Evolutionary conservation across 92 coral and sea anemone genomes (phyloP), one percentile per base, ranked within the genome.

Genomic region (Palythoa caribaeorum): DNA sequence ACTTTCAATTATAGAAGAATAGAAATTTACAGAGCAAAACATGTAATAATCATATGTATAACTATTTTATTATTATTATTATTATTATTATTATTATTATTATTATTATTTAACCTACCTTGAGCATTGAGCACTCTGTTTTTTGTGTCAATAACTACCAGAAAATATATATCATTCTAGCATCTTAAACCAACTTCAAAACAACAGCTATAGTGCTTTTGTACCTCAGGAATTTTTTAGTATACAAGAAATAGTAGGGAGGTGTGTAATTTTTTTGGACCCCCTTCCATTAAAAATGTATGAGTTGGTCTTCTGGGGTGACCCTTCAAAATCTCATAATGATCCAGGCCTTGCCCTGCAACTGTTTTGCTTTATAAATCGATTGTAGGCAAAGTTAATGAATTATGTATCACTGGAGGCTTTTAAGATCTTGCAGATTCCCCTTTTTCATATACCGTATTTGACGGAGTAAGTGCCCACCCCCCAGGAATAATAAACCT

Each of bases 291-390:
- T 15, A 54, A 54, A 54, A 54, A 54, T 54, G 60, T 54, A 54
- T 54, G 60, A 54, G 60, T 54, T 11, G 60, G 60, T 54, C 60
- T 54, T 54, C 60, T 54, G 60, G 15, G 60, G 60, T 54, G 60
- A 54, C 60, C 60, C 60, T 54, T 54, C 60, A 54, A 54, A 54
- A 54, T 54, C 16, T 54, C 60, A 54, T 54, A 5, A 54, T 54
- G 60, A 54, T 54, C 60, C 60, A 54, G 60, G 60, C 60, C 60
- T 54, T 54, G 60, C 60, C 60, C 60, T 54, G 60, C 60, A 54
- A 54, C 60, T 54, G 60, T 54, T 54, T 54, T 54, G 60, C 60
- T 54, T 54, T 54, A 54, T 54, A 54, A 54, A 54, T 54, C 60
- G 60, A 54, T 54, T 54, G 10, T 54, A 54, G 60, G 60, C 60